Evolutionary conservation across 2,797 vertebrate genomes (phyloP).

Genomic region (Okamejei kenojei): DNA sequence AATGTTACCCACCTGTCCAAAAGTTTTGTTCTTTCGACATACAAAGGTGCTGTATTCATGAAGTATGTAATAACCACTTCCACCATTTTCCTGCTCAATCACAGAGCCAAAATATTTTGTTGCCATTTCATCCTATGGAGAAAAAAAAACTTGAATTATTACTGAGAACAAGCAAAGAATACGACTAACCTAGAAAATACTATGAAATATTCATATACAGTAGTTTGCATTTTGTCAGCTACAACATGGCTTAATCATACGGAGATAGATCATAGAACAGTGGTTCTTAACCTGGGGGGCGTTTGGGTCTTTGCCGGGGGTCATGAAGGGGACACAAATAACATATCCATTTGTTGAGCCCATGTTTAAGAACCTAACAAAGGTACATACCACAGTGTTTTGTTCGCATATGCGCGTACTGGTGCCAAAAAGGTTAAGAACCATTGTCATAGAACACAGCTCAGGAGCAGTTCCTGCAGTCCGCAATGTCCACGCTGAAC

Average conservation of each 20-base stretch:
- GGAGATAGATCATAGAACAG: background rate
- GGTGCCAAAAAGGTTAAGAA: too few species aligned
- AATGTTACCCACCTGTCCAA: background rate
- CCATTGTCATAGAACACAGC: too few species aligned
- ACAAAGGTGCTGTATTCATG: slow-evolving; percentile 44
- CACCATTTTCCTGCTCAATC: slow-evolving; percentile 40
- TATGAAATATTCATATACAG: too few species aligned
- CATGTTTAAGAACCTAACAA: too few species aligned
- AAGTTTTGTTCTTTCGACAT: background rate
- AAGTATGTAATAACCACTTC: slow-evolving; percentile 49
- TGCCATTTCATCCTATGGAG: rapidly evolving
- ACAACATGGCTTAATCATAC: background rate
- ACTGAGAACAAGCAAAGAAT: background rate
- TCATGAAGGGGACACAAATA: too few species aligned
- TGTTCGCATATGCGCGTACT: too few species aligned
- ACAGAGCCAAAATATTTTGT: background rate
- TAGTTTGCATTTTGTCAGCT: background rate
- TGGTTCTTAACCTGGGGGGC: too few species aligned
- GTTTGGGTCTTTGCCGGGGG: too few species aligned
- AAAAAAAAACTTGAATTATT: background rate
- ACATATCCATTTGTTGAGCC: too few species aligned
- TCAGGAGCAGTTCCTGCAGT: too few species aligned
- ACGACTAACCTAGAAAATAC: background rate
- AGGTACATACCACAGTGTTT: too few species aligned
- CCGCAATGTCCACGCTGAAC: too few species aligned